Evolutionary conservation across 2,888 invertebrate species (phyloP).

Genomic region (Drosophila setosimentum): DNA sequence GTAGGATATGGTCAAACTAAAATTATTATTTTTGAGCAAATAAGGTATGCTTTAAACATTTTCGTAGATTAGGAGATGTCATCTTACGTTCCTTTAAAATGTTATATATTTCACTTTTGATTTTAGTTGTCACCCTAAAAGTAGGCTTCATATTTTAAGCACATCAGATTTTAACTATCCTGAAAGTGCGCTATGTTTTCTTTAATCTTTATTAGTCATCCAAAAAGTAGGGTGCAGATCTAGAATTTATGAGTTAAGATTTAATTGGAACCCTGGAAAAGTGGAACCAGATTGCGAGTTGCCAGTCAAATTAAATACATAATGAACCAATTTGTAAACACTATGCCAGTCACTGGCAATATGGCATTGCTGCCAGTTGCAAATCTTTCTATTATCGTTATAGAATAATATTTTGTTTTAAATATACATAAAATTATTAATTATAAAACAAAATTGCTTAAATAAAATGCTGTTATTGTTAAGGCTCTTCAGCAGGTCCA

Average conservation of each 20-base stretch:
- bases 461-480: background rate
- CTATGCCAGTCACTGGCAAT: background rate
- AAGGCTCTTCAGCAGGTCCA: background rate
- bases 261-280: background rate
- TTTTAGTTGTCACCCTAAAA: background rate
- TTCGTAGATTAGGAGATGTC: no score
- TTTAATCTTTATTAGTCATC: background rate
- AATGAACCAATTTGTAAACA: no score
- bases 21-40: background rate
- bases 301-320: no score
- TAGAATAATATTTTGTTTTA: background rate
- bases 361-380: background rate
- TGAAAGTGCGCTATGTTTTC: background rate
- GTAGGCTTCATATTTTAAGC: background rate
- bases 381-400: background rate
- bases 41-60: background rate
- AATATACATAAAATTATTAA: background rate
- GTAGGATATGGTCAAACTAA: background rate
- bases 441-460: background rate
- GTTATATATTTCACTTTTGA: background rate
- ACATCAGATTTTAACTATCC: background rate
- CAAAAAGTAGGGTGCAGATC: background rate
- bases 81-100: background rate
- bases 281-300: background rate
- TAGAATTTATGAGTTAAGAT: background rate